Evolutionary conservation across 2,888 invertebrate species (phyloP).

Genomic region (Neoitamus cyanurus): DNA sequence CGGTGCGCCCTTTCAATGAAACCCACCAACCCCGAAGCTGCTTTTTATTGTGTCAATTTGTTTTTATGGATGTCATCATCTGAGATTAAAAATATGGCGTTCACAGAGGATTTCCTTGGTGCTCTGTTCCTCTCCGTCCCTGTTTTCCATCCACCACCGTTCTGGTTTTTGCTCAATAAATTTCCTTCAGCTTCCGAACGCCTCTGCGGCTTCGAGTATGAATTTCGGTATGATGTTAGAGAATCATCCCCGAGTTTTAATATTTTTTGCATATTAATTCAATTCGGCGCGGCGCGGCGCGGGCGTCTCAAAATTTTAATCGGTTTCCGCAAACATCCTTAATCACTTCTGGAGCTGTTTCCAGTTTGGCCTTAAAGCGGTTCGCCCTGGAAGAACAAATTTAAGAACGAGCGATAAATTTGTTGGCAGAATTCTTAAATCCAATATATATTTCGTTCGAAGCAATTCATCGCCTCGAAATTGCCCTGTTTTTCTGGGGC

Average conservation of each 20-base stretch:
- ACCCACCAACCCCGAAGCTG: constrained; percentile 25
- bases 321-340: not conserved
- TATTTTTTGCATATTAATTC: not conserved
- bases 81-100: constrained; percentile 57
- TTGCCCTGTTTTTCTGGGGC: constrained; percentile 1
- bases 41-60: constrained; percentile 57
- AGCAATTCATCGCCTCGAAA: not conserved
- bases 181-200: constrained; percentile 11
- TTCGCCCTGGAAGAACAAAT: not conserved
- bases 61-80: constrained; percentile 57
- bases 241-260: not conserved
- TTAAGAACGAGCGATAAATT: not conserved
- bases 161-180: constrained; percentile 30
- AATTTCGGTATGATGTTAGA: not conserved
- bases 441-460: not conserved
- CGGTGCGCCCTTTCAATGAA: constrained; percentile 27
- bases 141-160: not conserved
- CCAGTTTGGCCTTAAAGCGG: not conserved
- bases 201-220: not conserved
- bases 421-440: not conserved
- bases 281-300: too few relatives aligned
- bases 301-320: not conserved
- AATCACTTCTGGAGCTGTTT: not conserved
- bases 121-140: not conserved
- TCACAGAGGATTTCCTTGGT: constrained; percentile 38